These are phyloP conservation scores for Halocynthia aurantium DNA, from an alignment of 23 tunicate genomes.

Conservation along the genomic window DNA sequence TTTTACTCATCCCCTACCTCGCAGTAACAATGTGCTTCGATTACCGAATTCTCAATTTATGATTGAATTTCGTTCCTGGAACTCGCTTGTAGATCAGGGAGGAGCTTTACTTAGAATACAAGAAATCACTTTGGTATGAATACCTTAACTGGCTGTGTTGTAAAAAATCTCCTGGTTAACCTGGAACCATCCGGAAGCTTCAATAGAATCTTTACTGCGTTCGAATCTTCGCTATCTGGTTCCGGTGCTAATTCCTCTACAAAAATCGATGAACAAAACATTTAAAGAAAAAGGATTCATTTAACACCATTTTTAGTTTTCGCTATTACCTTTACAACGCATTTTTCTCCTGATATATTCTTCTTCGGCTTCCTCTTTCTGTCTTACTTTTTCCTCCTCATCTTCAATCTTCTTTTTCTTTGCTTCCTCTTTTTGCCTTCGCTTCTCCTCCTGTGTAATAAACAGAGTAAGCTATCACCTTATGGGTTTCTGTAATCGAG, in stretches of 20 bases:
- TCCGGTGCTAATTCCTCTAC: slow-evolving; percentile 39
- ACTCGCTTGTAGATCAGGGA: too few species aligned
- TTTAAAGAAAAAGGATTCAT: too few species aligned
- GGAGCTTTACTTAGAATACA: too few species aligned
- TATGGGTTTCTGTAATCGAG: background rate
- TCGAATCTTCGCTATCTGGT: slow-evolving; percentile 14
- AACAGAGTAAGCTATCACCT: background rate
- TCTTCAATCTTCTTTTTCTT: slow-evolving; percentile 21
- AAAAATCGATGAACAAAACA: too few species aligned
- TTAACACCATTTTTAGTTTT: too few species aligned
- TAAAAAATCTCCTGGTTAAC: slow-evolving; percentile 40
- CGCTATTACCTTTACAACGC: slow-evolving; percentile 26
- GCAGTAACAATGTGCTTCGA: too few species aligned
- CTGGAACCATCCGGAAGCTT: slow-evolving; percentile 77
- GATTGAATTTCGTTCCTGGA: too few species aligned
- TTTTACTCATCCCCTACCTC: too few species aligned
- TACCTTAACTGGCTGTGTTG: slow-evolving; percentile 60
- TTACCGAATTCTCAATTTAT: too few species aligned
- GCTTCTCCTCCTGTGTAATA: slow-evolving; percentile 37
- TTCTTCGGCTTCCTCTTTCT: slow-evolving; percentile 34
- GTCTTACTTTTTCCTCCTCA: slow-evolving; percentile 29
- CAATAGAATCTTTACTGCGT: slow-evolving; percentile 31
- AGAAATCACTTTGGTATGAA: background rate
- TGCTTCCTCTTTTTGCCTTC: slow-evolving; percentile 51
- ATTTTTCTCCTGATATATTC: slow-evolving; percentile 29